These are phyloP conservation scores for Phrynosoma blainvillii DNA, from an alignment of 2,113 vertebrate species.

Conservation along the genomic window DNA sequence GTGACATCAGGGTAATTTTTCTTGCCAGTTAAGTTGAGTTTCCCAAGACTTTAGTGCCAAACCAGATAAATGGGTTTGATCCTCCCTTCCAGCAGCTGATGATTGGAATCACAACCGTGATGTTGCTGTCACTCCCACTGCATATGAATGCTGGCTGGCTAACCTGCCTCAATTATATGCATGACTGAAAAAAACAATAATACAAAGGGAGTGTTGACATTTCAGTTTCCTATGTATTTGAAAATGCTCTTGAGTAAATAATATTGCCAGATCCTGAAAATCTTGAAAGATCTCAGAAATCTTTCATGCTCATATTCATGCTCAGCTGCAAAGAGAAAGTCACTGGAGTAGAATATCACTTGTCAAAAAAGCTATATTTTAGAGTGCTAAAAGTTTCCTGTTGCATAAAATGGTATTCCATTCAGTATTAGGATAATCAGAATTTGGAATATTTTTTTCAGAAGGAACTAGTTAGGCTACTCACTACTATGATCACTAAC, in stretches of 20 bases:
- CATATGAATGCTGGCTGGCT: constrained; percentile 4
- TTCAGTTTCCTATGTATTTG: background rate
- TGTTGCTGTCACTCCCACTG: background rate
- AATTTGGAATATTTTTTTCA: background rate
- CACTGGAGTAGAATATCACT: background rate
- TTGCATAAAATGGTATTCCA: too few relatives aligned
- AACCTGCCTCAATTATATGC: constrained; percentile 19
- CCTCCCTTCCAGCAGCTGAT: constrained; percentile 22
- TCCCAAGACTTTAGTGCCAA: constrained; percentile 6
- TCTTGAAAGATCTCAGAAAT: background rate
- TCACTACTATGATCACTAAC: too few relatives aligned
- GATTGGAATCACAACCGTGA: background rate
- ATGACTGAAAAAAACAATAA: constrained; percentile 20
- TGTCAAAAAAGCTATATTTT: background rate
- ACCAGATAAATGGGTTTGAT: constrained; percentile 31
- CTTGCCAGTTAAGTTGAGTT: constrained; percentile 44
- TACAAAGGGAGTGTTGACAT: background rate
- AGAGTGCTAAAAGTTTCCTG: background rate
- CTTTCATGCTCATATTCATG: too few relatives aligned
- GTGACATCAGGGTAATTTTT: constrained; percentile 36
- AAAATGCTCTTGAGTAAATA: background rate
- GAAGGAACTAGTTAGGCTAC: background rate
- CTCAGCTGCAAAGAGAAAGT: background rate
- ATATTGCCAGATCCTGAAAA: background rate
- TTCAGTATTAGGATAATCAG: background rate